These are phyloP conservation scores for Lordiphosa collinella DNA, from an alignment of 1,140 invertebrate species.

Conservation along the genomic window DNA sequence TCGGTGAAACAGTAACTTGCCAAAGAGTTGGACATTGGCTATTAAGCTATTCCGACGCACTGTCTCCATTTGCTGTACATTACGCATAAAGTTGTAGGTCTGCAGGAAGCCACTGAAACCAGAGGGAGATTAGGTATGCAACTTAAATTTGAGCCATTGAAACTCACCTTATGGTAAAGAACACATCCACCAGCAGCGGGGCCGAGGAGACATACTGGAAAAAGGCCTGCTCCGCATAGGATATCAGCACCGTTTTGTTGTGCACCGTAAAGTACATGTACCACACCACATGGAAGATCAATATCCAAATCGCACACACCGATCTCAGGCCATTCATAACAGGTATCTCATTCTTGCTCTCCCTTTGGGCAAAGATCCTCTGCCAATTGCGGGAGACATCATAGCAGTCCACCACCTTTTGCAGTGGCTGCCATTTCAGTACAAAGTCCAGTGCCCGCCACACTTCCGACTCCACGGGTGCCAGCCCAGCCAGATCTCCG, in stretches of 20 bases:
- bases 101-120: conserved; percentile 68
- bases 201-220: conserved; percentile 73
- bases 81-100: conserved; percentile 75
- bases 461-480: conserved; percentile 57
- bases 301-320: conserved; percentile 68
- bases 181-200: conserved; percentile 73
- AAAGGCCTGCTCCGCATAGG: conserved; percentile 58
- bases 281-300: conserved; percentile 74
- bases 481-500: conserved; percentile 17
- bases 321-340: conserved; percentile 76
- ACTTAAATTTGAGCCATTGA: too few species aligned
- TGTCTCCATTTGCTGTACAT: conserved; percentile 50
- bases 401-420: conserved; percentile 66
- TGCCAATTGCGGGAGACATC: conserved; percentile 60
- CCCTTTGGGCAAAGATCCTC: conserved; percentile 35
- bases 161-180: conserved; percentile 76
- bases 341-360: conserved; percentile 54
- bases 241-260: conserved; percentile 66
- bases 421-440: conserved; percentile 41
- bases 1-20: conserved; percentile 70
- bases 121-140: not conserved
- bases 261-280: conserved; percentile 77
- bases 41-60: conserved; percentile 53
- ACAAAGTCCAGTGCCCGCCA: conserved; percentile 40
- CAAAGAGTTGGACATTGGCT: conserved; percentile 62